Evolutionary conservation across 1,140 invertebrate species (phyloP).

Genomic region (Solenopsis fugax): DNA sequence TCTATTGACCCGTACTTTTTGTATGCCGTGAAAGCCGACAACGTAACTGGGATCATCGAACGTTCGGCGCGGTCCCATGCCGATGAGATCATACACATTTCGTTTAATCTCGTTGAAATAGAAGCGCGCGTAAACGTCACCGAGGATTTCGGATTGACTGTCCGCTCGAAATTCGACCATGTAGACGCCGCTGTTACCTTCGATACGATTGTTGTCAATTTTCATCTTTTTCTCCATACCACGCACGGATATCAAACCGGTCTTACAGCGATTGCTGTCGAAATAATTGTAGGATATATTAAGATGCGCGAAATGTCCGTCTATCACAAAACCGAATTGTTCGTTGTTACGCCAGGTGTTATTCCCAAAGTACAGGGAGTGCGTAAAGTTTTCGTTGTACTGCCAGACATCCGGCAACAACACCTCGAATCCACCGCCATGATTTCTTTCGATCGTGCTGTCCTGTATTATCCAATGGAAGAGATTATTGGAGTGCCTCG

Average conservation of each 20-base stretch:
- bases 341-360: slow-evolving; percentile 95
- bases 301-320: slow-evolving; percentile 96
- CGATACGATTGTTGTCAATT: slow-evolving; percentile 93
- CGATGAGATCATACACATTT: slow-evolving; percentile 87
- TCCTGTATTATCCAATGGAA: slow-evolving; percentile 97
- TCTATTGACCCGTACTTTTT: slow-evolving; percentile 95
- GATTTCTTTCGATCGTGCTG: slow-evolving; percentile 95
- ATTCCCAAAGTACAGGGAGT: slow-evolving; percentile 94
- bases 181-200: slow-evolving; percentile 93
- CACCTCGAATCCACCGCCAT: slow-evolving; percentile 93
- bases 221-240: slow-evolving; percentile 99
- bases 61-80: slow-evolving; percentile 83
- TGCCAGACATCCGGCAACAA: slow-evolving; percentile 97
- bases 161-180: slow-evolving; percentile 96
- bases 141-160: slow-evolving; percentile 97
- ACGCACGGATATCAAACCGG: slow-evolving; percentile 93
- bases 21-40: slow-evolving; percentile 97
- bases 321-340: slow-evolving; percentile 94
- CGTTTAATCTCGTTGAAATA: slow-evolving; percentile 92
- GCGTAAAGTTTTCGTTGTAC: slow-evolving; percentile 97
- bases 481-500: slow-evolving; percentile 96
- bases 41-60: slow-evolving; percentile 91
- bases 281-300: slow-evolving; percentile 96
- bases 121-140: slow-evolving; percentile 93
- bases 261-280: slow-evolving; percentile 93